These are phyloP conservation scores for Eulemur albifrons DNA, from an alignment of 2,797 vertebrate species.

Conservation along the genomic window DNA sequence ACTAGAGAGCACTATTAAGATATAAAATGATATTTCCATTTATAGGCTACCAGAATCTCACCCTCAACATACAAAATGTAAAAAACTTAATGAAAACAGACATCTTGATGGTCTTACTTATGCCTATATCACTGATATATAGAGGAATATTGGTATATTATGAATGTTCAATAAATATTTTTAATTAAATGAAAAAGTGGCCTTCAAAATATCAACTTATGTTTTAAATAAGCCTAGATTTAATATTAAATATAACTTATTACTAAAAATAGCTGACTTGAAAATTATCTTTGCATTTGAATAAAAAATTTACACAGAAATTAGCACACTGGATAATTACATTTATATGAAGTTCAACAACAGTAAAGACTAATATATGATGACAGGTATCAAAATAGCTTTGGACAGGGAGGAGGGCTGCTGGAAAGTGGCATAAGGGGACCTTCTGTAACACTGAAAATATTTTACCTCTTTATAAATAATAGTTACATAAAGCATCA, in stretches of 20 bases:
- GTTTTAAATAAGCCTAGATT: not conserved
- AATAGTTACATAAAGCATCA: not conserved
- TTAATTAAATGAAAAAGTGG: not conserved
- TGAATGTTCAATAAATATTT: not conserved
- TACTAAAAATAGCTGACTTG: not conserved
- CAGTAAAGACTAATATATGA: not conserved
- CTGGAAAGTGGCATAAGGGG: not conserved
- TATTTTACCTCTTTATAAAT: not conserved
- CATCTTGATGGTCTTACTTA: not conserved
- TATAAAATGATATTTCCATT: not conserved
- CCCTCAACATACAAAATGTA: not conserved
- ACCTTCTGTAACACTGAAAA: not conserved
- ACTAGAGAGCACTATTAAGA: not conserved
- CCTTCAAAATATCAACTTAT: not conserved
- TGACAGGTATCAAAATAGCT: not conserved
- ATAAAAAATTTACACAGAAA: not conserved
- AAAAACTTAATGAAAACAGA: not conserved
- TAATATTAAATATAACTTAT: not conserved
- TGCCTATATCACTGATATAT: not conserved
- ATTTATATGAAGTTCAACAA: not conserved
- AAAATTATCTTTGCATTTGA: not conserved
- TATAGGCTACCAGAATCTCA: not conserved
- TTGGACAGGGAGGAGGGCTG: not conserved
- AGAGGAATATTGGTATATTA: not conserved
- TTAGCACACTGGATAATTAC: not conserved